phyloP scores from a whole-genome alignment of 2,113 vertebrate species.

The Chelonoidis abingdonii region DNA sequence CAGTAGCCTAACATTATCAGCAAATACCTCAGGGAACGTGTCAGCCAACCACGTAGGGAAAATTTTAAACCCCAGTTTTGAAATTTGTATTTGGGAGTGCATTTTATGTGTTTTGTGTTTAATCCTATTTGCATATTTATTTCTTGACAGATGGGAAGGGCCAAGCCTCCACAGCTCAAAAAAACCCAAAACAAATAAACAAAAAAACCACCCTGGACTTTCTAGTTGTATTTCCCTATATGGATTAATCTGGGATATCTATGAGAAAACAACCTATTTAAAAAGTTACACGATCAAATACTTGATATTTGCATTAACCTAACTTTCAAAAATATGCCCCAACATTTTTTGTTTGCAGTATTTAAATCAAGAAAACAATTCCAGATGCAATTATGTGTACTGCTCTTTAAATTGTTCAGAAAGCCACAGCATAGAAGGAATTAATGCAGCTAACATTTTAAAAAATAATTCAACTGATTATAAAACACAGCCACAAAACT shows the following conservation, averaged over 20 bases:
- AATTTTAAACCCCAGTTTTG: constrained; percentile 19
- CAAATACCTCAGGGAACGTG: constrained; percentile 5
- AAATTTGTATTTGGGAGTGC: constrained; percentile 38
- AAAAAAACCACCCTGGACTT: neutral
- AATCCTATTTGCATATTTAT: neutral
- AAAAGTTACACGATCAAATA: neutral
- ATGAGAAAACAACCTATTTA: neutral
- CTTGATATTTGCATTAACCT: neutral
- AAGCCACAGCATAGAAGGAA: constrained; percentile 15
- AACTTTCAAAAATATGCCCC: neutral
- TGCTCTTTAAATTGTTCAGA: neutral
- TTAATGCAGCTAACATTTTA: neutral
- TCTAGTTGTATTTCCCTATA: neutral
- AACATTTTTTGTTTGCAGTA: neutral
- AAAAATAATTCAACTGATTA: constrained; percentile 17
- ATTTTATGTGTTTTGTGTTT: neutral
- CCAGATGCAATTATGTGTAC: neutral
- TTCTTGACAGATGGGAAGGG: neutral
- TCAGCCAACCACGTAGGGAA: constrained; percentile 6
- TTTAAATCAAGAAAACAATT: constrained; percentile 20
- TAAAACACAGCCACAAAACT: neutral
- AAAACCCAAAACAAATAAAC: neutral
- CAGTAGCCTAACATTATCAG: neutral
- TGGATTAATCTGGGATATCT: neutral
- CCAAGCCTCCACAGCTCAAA: constrained; percentile 8